Percentiles rank a stretch among this genome's conserved stretches.
phyloP scores from a whole-genome alignment of 2,888 invertebrate species.

The Cosmia trapezina region DNA sequence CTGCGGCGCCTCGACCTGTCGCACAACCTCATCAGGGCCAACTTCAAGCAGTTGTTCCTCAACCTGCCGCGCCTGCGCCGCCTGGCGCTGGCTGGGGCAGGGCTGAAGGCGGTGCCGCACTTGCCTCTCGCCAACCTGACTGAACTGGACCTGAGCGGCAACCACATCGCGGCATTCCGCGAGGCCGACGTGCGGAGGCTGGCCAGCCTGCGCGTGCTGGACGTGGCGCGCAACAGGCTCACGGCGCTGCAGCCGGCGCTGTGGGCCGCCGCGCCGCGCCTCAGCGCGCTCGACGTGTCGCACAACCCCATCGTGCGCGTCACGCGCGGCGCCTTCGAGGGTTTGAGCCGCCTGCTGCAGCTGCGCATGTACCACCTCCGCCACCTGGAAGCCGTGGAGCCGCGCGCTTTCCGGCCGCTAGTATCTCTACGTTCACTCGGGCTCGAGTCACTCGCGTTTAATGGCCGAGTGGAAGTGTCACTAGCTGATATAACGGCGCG shows the following conservation, averaged over 20 bases:
- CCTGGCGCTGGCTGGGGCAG: constrained; percentile 92
- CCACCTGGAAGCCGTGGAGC: constrained; percentile 92
- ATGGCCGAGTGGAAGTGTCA: constrained; percentile 72
- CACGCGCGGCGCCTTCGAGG: constrained; percentile 91
- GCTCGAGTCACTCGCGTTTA: constrained; percentile 91
- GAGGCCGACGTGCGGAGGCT: constrained; percentile 92
- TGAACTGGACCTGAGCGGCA: constrained; percentile 93
- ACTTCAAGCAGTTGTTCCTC: constrained; percentile 95
- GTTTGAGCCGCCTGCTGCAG: constrained; percentile 92
- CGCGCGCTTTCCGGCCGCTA: constrained; percentile 92
- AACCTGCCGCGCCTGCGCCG: constrained; percentile 93
- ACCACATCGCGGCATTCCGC: constrained; percentile 92
- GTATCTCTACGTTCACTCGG: constrained; percentile 91
- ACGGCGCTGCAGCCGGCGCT: constrained; percentile 92
- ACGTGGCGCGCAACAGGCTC: constrained; percentile 93
- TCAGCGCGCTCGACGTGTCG: constrained; percentile 94
- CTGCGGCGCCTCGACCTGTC: constrained; percentile 94
- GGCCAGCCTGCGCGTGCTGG: constrained; percentile 91
- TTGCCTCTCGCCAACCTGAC: constrained; percentile 92
- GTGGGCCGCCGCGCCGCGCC: constrained; percentile 91
- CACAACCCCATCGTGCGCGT: constrained; percentile 94
- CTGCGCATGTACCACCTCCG: constrained; percentile 92
- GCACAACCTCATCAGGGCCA: constrained; percentile 93
- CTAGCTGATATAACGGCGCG: constrained; percentile 70
- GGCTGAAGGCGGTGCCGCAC: constrained; percentile 92